Conservation (phyloP, 2,888 invertebrate genomes). For the Metellina segmentata region DNA sequence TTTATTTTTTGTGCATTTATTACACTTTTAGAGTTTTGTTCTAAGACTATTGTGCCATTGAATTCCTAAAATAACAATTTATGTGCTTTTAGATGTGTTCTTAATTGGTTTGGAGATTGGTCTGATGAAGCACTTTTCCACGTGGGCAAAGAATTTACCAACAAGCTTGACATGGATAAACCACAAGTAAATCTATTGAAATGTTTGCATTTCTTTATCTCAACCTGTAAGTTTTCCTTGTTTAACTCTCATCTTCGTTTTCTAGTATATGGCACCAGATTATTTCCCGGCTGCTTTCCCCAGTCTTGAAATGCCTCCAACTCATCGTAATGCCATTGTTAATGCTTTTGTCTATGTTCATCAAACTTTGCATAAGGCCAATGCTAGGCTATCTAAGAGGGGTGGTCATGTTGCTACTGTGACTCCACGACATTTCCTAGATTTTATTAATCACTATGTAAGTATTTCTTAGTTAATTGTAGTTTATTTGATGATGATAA, state of each 20-base stretch:
- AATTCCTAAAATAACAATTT: neutral
- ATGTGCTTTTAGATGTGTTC: slow-evolving; percentile 87
- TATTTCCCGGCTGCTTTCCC: slow-evolving; percentile 94
- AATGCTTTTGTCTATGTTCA: slow-evolving; percentile 99
- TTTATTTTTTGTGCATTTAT: neutral
- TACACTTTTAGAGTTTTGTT: neutral
- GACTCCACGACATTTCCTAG: slow-evolving; percentile 98
- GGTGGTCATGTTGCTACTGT: slow-evolving; percentile 98
- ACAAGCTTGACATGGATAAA: slow-evolving; percentile 95
- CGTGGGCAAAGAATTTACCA: slow-evolving; percentile 97
- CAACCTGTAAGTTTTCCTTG: neutral
- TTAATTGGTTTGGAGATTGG: slow-evolving; percentile 99
- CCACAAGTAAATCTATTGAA: slow-evolving; percentile 82
- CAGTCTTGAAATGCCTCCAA: slow-evolving; percentile 85
- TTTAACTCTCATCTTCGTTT: slow-evolving; percentile 3
- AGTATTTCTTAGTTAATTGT: slow-evolving; percentile 77
- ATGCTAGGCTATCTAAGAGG: slow-evolving; percentile 92
- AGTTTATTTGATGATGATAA: neutral
- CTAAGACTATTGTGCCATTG: neutral
- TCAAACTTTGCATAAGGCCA: slow-evolving; percentile 97
- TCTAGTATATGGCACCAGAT: slow-evolving; percentile 90
- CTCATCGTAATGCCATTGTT: slow-evolving; percentile 97
- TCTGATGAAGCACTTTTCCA: slow-evolving; percentile 96
- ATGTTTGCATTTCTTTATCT: neutral
- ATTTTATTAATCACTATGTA: slow-evolving; percentile 99